Evolutionary conservation across 2,113 vertebrate genomes (phyloP).

Genomic region (Ceyx margarethae): DNA sequence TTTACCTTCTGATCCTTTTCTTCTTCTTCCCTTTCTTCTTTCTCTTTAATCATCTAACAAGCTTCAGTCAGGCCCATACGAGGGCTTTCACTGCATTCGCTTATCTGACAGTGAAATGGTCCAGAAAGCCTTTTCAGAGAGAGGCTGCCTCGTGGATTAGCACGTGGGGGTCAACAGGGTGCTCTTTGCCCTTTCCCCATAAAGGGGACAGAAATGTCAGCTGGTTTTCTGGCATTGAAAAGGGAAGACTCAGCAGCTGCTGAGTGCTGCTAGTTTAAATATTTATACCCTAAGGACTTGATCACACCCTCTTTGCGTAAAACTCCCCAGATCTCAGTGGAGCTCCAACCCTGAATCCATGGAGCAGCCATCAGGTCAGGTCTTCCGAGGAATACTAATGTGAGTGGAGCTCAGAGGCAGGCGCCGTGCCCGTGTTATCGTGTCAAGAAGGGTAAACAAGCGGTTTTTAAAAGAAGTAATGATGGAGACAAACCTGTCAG

Average conservation of each 20-base stretch:
- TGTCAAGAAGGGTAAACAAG: not conserved
- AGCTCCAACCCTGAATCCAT: not conserved
- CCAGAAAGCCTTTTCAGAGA: constrained; percentile 19
- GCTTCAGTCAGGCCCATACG: not conserved
- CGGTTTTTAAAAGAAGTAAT: not conserved
- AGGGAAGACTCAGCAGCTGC: not conserved
- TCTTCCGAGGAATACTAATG: not conserved
- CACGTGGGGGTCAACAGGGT: not conserved
- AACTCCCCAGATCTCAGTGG: accelerated
- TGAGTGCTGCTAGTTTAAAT: constrained; percentile 26
- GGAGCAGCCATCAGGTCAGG: not conserved
- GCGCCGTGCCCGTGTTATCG: accelerated
- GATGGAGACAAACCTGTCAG: not conserved
- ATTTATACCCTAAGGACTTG: constrained; percentile 5
- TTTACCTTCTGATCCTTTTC: not conserved
- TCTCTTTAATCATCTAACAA: not conserved
- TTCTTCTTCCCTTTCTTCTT: not conserved
- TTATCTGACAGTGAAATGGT: not conserved
- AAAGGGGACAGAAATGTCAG: constrained; percentile 6
- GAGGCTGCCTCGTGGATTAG: not conserved
- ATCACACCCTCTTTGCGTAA: not conserved
- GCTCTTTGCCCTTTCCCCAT: constrained; percentile 9
- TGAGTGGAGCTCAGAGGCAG: not conserved
- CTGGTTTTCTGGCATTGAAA: constrained; percentile 19
- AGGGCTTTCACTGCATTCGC: not conserved